Evolutionary conservation across 2,113 vertebrate species (phyloP), one percentile per base, ranked within the genome.

Genomic region (Trichomycterus rosablanca): DNA sequence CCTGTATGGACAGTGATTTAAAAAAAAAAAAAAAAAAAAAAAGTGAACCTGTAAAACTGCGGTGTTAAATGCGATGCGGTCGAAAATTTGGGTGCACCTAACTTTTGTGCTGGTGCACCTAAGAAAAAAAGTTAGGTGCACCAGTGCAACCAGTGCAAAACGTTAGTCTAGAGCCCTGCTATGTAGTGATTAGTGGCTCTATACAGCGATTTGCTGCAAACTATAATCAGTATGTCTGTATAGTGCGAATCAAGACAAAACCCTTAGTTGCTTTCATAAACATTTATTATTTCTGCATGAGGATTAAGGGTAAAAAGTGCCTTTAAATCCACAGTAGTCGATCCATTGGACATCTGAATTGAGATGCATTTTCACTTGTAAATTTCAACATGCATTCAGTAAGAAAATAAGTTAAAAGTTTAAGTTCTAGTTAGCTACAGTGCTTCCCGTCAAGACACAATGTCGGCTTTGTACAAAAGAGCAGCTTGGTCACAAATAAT

Each of bases 291-390:
- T 49, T 57, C 24, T 24, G 20, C 49, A 70, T 62, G 32, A 37
- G 42, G 58, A 78, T 63, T 62, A 50, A 76, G 59, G 65, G 72
- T 72, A 79, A 68, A 71, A 71, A 74, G 66, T 76, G 61, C 66
- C n/a, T n/a, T n/a, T 58, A 70, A 40, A 39, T 59, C 49, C 54
- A 74, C 55, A 74, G 52, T 61, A 66, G 11, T 59, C 53, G 6
- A 8, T 60, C 50, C 5, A 63, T 40, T 30, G 58, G 8, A 57
- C 43, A 59, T 22, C 26, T 12, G 45, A 63, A 16, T 42, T 59
- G 32, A 15, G 44, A 43, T 19, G 57, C 7, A 66, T 55, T 23
- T 49, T 49, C 66, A 50, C 56, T 45, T 58, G 28, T 59, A 56
- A 66, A 68, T 46, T 67, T 59, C 56, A n/a, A 23, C 43, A 55